Conservation (phyloP, 2,888 invertebrate genomes). For the Pseudeuparius sepicola region DNA sequence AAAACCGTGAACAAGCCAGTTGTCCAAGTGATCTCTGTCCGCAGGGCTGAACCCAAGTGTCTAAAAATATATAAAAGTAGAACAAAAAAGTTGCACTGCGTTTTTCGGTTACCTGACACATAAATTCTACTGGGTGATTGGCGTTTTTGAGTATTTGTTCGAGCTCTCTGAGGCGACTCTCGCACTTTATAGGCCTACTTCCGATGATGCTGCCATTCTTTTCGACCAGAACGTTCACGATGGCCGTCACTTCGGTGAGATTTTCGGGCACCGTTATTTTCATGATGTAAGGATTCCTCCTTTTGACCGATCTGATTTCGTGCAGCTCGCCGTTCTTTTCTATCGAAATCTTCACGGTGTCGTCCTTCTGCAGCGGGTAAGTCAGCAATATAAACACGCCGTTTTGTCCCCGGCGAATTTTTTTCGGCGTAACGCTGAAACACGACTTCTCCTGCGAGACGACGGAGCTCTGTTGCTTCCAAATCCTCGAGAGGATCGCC, state of each 20-base stretch:
- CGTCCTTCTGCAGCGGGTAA: slow-evolving; percentile 67
- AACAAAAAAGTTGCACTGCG: neutral
- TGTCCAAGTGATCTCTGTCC: slow-evolving; percentile 69
- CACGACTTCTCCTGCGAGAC: slow-evolving; percentile 45
- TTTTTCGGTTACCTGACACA: slow-evolving; percentile 79
- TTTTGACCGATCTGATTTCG: slow-evolving; percentile 63
- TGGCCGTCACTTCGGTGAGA: slow-evolving; percentile 72
- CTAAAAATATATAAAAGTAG: slow-evolving; percentile 39
- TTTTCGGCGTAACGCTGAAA: slow-evolving; percentile 65
- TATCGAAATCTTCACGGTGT: slow-evolving; percentile 65
- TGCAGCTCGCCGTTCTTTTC: slow-evolving; percentile 69
- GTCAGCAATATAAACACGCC: slow-evolving; percentile 70
- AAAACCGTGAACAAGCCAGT: slow-evolving; percentile 71
- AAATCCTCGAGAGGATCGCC: slow-evolving; percentile 55
- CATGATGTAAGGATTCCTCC: slow-evolving; percentile 73
- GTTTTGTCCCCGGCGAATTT: slow-evolving; percentile 75
- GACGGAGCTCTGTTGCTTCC: slow-evolving; percentile 39
- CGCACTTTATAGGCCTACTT: slow-evolving; percentile 77
- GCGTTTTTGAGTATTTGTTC: slow-evolving; percentile 69
- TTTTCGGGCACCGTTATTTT: slow-evolving; percentile 77
- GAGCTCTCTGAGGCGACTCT: slow-evolving; percentile 71
- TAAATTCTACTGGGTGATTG: slow-evolving; percentile 76
- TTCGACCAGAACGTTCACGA: slow-evolving; percentile 71
- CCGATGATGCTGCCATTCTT: slow-evolving; percentile 74
- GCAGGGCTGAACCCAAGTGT: slow-evolving; percentile 70